A percentile compares a stretch with the other conserved stretches of the same genome.
Conservation (phyloP, 2,888 invertebrate species). For the Calameuta filiformis region DNA sequence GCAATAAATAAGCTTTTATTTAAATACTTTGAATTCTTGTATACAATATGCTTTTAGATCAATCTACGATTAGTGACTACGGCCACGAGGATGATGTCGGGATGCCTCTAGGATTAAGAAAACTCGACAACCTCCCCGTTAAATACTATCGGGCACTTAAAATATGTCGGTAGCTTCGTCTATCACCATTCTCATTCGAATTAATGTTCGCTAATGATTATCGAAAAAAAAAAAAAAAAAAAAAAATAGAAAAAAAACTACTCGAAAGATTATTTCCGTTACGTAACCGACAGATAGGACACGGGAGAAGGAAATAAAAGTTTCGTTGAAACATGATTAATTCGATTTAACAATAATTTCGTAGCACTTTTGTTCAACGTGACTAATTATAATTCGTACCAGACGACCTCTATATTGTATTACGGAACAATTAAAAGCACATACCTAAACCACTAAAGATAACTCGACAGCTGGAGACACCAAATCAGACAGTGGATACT, state of each 20-base stretch:
- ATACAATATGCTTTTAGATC: conserved; percentile 52
- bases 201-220: conserved; percentile 3
- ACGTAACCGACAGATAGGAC: neutral
- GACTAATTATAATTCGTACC: neutral
- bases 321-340: neutral
- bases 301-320: neutral
- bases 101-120: neutral
- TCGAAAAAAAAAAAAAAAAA: too few species aligned
- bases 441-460: neutral
- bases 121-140: neutral
- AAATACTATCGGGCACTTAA: conserved; percentile 31
- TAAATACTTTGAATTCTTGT: conserved; percentile 51
- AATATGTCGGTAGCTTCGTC: conserved; percentile 10
- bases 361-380: neutral
- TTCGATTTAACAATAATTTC: neutral
- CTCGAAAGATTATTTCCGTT: neutral
- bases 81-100: conserved; percentile 34
- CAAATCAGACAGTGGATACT: neutral
- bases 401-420: neutral
- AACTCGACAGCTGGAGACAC: neutral
- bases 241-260: too few species aligned
- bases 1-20: conserved; percentile 61
- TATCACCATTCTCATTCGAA: conserved; percentile 1
- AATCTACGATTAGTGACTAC: conserved; percentile 34
- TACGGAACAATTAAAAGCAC: neutral